Evolutionary conservation across 2,113 vertebrate species (phyloP).

Genomic region (Rhinopomastus cyanomelas): DNA sequence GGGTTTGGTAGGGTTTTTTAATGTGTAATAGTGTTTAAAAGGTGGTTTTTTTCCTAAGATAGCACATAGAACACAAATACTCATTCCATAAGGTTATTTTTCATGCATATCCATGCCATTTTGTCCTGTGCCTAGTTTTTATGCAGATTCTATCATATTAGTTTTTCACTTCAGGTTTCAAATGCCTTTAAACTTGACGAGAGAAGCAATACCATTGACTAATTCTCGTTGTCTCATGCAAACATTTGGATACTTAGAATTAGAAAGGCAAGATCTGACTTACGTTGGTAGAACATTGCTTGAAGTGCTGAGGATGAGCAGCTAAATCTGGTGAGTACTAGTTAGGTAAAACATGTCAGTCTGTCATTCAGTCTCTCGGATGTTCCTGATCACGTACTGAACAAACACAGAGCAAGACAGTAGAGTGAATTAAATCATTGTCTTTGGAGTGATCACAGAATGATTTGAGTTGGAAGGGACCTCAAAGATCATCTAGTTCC

Average conservation of each 20-base stretch:
- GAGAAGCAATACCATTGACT: not conserved
- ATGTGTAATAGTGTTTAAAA: not conserved
- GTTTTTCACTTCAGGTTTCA: slow-evolving; percentile 4
- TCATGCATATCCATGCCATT: not conserved
- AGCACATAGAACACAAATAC: not conserved
- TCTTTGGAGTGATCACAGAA: not conserved
- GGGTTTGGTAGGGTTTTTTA: not conserved
- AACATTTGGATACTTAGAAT: not conserved
- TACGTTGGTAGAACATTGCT: not conserved
- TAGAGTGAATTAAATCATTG: not conserved
- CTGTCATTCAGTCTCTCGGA: not conserved
- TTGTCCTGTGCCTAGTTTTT: not conserved
- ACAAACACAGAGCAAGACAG: not conserved
- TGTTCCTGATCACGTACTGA: not conserved
- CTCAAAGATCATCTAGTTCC: not conserved
- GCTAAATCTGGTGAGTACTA: not conserved
- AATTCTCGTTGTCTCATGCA: not conserved
- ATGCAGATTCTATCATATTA: not conserved
- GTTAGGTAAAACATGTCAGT: not conserved
- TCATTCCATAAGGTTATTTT: not conserved
- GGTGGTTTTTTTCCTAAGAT: not conserved
- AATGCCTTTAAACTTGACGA: not conserved
- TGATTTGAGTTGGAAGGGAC: not conserved
- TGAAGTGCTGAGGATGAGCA: not conserved
- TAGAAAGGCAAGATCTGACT: not conserved